Percentiles rank a stretch among this genome's conserved stretches.
Evolutionary conservation across 2,797 vertebrate species (phyloP).

Genomic region (Rousettus madagascariensis): DNA sequence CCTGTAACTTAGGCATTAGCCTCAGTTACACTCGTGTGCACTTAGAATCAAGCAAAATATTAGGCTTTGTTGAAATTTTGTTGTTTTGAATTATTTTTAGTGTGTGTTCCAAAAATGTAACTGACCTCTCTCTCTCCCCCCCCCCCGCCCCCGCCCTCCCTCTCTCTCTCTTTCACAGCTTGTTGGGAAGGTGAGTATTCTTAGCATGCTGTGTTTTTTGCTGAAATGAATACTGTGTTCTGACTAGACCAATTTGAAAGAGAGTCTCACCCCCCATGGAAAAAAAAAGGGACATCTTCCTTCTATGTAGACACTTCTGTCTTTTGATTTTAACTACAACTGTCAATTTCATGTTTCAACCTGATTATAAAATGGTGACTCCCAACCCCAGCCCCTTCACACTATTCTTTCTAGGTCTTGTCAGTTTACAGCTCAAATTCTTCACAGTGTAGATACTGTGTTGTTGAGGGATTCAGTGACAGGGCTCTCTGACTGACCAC

Average conservation of each 20-base stretch:
- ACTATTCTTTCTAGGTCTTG: background rate
- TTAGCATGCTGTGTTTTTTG: background rate
- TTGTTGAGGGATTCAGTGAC: background rate
- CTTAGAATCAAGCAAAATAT: background rate
- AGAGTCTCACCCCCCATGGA: accelerated
- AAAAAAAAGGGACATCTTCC: background rate
- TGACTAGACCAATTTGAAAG: background rate
- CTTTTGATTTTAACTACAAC: background rate
- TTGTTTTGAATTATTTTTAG: background rate
- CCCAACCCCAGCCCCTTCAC: background rate
- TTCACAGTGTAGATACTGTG: background rate
- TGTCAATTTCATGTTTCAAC: background rate
- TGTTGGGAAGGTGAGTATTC: slow-evolving; percentile 76
- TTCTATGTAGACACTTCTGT: background rate
- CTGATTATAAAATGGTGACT: background rate
- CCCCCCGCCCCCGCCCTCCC: background rate
- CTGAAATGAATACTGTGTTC: background rate
- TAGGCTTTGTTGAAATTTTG: background rate
- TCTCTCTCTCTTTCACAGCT: slow-evolving; percentile 54
- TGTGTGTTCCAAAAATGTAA: slow-evolving; percentile 28
- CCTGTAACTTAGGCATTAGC: background rate
- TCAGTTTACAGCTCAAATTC: background rate
- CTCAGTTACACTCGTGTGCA: background rate
- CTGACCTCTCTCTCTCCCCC: background rate
- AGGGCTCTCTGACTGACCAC: background rate